phyloP scores from a whole-genome alignment of 1,140 invertebrate genomes.

The Lerema accius region DNA sequence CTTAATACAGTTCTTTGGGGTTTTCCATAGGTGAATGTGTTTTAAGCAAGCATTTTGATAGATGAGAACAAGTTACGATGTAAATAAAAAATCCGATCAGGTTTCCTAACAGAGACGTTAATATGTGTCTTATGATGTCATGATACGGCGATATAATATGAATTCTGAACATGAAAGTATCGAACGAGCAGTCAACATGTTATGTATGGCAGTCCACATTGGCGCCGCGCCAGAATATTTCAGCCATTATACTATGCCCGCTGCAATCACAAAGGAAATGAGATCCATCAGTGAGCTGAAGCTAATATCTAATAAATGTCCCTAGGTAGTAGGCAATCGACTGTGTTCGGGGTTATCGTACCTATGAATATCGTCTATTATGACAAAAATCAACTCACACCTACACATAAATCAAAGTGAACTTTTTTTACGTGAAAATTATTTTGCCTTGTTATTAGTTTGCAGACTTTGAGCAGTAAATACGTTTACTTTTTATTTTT shows the following conservation, averaged over 20 bases:
- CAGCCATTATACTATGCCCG: constrained; percentile 60
- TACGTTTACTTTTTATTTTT: background rate
- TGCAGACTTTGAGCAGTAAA: background rate
- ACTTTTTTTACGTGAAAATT: background rate
- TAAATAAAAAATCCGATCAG: constrained; percentile 1
- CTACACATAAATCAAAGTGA: background rate
- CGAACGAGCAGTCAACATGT: constrained; percentile 42
- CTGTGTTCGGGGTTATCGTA: constrained; percentile 5
- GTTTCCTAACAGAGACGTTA: constrained; percentile 10
- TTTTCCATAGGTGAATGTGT: no score
- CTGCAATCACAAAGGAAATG: constrained; percentile 61
- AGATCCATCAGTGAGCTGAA: constrained; percentile 61
- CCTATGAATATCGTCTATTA: background rate
- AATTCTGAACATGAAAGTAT: constrained; percentile 22
- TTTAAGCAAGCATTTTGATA: no score
- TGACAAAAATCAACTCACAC: background rate
- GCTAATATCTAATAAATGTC: constrained; percentile 37
- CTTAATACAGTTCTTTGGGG: no score
- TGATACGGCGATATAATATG: constrained; percentile 11
- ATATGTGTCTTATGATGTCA: background rate
- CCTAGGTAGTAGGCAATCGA: constrained; percentile 10
- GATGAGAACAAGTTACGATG: no score
- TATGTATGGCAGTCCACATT: constrained; percentile 49
- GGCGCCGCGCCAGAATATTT: constrained; percentile 65
- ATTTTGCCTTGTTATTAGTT: background rate